phyloP scores from a whole-genome alignment of 1,140 invertebrate genomes.

The Diuraphis noxia region DNA sequence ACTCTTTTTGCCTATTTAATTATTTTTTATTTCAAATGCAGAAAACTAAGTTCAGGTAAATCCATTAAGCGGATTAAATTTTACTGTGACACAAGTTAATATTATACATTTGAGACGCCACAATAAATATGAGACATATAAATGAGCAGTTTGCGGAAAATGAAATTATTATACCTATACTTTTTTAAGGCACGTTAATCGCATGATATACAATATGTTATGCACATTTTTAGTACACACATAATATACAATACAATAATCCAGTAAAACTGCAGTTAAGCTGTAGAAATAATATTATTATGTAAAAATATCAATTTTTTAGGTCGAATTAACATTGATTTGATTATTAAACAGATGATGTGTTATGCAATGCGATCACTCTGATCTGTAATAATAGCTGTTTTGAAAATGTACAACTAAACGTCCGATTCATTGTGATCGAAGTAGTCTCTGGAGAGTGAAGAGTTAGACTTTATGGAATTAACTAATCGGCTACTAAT shows the following conservation, averaged over 20 bases:
- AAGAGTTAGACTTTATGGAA: background rate
- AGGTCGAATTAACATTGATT: no score
- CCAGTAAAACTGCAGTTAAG: background rate
- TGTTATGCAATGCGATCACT: background rate
- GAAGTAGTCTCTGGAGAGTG: background rate
- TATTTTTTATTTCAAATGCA: background rate
- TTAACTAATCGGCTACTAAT: background rate
- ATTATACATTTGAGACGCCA: background rate
- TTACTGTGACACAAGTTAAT: background rate
- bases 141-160: background rate
- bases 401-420: no score
- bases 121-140: background rate
- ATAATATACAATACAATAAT: background rate
- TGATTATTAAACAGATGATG: background rate
- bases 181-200: background rate
- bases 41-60: background rate
- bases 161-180: background rate
- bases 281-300: background rate
- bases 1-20: background rate
- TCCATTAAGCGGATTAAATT: background rate
- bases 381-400: no score
- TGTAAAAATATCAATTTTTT: background rate
- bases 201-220: accelerated
- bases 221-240: background rate
- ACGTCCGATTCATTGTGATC: background rate